Base-by-base conservation (phyloP, 2,888 invertebrate species). In the Drosophila prolongata region DNA sequence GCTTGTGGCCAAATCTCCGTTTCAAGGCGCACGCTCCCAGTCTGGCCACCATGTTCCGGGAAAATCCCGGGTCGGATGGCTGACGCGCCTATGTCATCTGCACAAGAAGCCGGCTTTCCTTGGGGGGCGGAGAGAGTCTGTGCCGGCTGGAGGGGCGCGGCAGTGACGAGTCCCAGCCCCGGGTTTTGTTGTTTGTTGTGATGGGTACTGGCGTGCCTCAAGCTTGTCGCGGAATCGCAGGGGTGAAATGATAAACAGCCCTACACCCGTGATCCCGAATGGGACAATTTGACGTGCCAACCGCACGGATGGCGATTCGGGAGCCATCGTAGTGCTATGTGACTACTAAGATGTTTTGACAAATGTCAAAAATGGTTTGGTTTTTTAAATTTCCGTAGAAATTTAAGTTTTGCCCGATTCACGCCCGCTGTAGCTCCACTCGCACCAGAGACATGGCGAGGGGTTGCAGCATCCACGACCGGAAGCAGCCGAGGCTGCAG, bases 311-410 rank as follows among this genome's bases (percentile, higher is more conserved):
- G 80, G 90, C 90, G 91, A 80, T 27, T 71, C 34, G 75, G 27
- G 79, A 90, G 90, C 90, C 90, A 86, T 89, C 57, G 85, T 80
- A 69, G 89, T 89, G 85, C 90, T 76, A 88, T 76, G 55, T 77
- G 1, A 1, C 3, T 8, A 5, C 6, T 34, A 8, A 1, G 3
- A 1, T n/a, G 44, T 19, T 43, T 43, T 71, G 65, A 60, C 59
- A 60, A 60, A 44, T 1, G 64, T 75, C 71, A 64, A 42, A 50
- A 64, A 35, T 38, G 46, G 42, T 43, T 54, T 43, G 24, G 56
- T 53, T 54, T 67, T 73, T 52, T 57, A 69, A 55, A 67, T 54
- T 65, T 65, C 59, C 27, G 19, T 9, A 24, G 34, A 57, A 73
- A 54, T 62, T 69, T 43, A 5, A 16, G 44, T 44, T 82, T 76